A percentile compares a stretch with the other conserved stretches of the same genome.
These are phyloP conservation scores for Leptinotarsa rubiginosa DNA, from an alignment of 2,888 invertebrate genomes.

Conservation along the genomic window DNA sequence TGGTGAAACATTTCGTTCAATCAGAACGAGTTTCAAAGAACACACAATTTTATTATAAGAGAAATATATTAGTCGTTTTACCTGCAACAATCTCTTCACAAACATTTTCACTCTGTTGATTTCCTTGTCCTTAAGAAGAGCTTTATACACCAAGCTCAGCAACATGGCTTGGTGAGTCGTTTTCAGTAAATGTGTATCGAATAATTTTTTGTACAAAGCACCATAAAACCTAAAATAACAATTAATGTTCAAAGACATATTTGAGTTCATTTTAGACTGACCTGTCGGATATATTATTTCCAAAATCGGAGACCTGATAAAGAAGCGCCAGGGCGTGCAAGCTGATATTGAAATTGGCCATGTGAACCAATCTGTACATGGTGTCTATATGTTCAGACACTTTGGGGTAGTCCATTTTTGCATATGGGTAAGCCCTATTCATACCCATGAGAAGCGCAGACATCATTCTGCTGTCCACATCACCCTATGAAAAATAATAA, in stretches of 20 bases:
- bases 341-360: conserved; percentile 79
- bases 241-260: neutral
- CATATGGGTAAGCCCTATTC: conserved; percentile 86
- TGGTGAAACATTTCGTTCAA: no score
- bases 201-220: conserved; percentile 88
- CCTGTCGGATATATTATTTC: conserved; percentile 70
- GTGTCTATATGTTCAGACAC: conserved; percentile 78
- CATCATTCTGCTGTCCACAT: conserved; percentile 87
- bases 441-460: conserved; percentile 85
- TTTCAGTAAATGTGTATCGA: conserved; percentile 78
- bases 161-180: conserved; percentile 82
- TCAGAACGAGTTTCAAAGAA: no score
- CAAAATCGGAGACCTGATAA: conserved; percentile 73
- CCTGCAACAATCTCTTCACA: conserved; percentile 84
- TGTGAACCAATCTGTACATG: conserved; percentile 84
- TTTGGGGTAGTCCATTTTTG: conserved; percentile 72
- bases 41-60: no score
- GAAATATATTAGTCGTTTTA: conserved; percentile 49
- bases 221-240: conserved; percentile 78
- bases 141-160: conserved; percentile 87
- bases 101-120: conserved; percentile 82
- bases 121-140: conserved; percentile 83
- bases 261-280: conserved; percentile 54
- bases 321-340: conserved; percentile 72
- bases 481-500: conserved; percentile 68